Conservation (phyloP, 2,888 invertebrate genomes). For the Trimorus sp. region DNA sequence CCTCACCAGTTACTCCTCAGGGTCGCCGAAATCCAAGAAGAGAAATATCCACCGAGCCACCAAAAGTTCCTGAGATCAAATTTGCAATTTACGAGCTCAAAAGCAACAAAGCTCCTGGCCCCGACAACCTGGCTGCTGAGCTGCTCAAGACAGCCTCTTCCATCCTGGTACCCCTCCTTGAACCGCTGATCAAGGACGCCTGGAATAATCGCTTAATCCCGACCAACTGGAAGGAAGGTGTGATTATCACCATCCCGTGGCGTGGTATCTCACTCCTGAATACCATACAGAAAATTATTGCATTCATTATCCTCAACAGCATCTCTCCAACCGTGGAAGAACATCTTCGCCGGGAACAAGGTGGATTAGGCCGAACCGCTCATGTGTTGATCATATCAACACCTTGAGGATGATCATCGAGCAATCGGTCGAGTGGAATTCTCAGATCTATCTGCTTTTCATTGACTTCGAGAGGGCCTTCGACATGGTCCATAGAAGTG, state of each 20-base stretch:
- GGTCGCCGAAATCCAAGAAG: slow-evolving; percentile 9
- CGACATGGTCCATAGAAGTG: slow-evolving; percentile 4
- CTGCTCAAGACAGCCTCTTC: slow-evolving; percentile 19
- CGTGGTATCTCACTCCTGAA: slow-evolving; percentile 24
- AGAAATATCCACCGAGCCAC: slow-evolving; percentile 5
- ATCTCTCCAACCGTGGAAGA: too few species aligned
- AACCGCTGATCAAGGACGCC: background rate
- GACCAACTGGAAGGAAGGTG: too few species aligned
- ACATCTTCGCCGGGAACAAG: slow-evolving; percentile 7
- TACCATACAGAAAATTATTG: slow-evolving; percentile 22
- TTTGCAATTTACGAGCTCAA: slow-evolving; percentile 18
- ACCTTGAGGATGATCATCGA: slow-evolving; percentile 27
- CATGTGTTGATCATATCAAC: slow-evolving; percentile 25
- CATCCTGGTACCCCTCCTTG: slow-evolving; percentile 15
- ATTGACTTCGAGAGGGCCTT: slow-evolving; percentile 25
- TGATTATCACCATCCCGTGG: background rate
- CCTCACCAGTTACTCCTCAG: background rate
- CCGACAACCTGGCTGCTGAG: slow-evolving; percentile 30
- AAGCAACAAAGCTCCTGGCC: slow-evolving; percentile 17
- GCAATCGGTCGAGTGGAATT: slow-evolving; percentile 23
- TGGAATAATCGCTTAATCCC: too few species aligned
- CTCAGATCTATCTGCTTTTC: slow-evolving; percentile 17
- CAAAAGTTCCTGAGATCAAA: slow-evolving; percentile 18
- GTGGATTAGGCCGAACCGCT: slow-evolving; percentile 24
- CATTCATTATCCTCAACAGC: too few species aligned